These are phyloP conservation scores for Pedicia rivosa DNA, from an alignment of 2,888 invertebrate species.

Conservation along the genomic window DNA sequence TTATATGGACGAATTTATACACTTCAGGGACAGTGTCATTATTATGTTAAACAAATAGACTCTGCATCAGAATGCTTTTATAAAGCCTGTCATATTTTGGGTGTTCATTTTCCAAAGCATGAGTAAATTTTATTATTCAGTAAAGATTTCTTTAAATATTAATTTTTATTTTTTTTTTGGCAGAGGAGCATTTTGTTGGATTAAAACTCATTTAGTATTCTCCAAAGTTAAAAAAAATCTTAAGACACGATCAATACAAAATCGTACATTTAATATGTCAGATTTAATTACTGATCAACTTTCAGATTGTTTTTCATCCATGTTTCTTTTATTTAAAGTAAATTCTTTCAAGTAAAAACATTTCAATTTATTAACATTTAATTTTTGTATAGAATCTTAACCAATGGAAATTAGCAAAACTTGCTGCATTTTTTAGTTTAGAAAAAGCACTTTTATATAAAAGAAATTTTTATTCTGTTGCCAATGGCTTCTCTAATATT, in stretches of 20 bases:
- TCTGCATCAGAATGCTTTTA: conserved; percentile 26
- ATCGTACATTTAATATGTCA: no score
- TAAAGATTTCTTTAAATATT: no score
- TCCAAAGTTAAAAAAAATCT: background rate
- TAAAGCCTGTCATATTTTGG: conserved; percentile 27
- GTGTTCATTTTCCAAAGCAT: conserved; percentile 29
- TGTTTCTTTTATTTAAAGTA: background rate
- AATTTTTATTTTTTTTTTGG: no score
- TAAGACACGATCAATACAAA: no score
- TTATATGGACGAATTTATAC: conserved; percentile 31
- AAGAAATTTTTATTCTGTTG: background rate
- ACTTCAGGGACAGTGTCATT: conserved; percentile 28
- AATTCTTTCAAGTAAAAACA: background rate
- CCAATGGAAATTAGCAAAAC: conserved; percentile 1
- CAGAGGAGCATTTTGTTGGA: no score
- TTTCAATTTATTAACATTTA: background rate
- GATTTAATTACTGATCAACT: conserved; percentile 1
- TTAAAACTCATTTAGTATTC: conserved; percentile 13
- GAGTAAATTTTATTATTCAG: no score
- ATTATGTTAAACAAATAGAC: conserved; percentile 26
- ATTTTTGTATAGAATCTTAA: background rate
- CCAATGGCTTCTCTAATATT: conserved; percentile 6
- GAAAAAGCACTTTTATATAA: conserved; percentile 1
- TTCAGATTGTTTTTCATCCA: conserved; percentile 3
- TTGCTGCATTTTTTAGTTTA: conserved; percentile 7